Evolutionary conservation across 2,797 vertebrate genomes (phyloP).

Genomic region (Eulemur mongoz): DNA sequence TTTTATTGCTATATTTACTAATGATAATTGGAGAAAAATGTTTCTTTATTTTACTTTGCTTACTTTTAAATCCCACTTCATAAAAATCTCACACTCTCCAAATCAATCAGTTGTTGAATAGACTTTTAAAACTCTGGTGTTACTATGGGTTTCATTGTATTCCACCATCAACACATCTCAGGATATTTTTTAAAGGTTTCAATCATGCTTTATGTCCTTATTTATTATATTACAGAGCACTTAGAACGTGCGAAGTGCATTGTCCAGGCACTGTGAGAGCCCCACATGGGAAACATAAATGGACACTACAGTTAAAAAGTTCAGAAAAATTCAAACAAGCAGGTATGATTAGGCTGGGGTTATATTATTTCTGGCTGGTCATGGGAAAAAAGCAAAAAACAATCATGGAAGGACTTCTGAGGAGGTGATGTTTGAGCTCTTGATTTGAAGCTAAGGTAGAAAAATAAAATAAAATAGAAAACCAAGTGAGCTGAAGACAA

Average conservation of each 20-base stretch:
- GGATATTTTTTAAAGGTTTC: not conserved
- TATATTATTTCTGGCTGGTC: not conserved
- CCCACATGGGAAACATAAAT: not conserved
- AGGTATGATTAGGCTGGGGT: fast-evolving
- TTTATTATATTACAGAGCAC: not conserved
- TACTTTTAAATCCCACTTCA: not conserved
- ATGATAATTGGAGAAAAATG: not conserved
- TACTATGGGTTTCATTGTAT: not conserved
- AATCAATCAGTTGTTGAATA: not conserved
- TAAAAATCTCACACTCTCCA: not conserved
- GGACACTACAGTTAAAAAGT: not conserved
- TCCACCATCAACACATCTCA: not conserved
- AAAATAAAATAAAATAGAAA: not conserved
- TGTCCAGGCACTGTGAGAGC: not conserved
- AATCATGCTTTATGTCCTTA: not conserved
- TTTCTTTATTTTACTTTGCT: not conserved
- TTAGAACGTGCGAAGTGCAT: not conserved
- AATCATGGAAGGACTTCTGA: not conserved
- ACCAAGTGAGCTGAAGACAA: not conserved
- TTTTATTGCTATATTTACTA: not conserved
- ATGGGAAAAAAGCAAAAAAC: not conserved
- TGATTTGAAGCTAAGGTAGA: not conserved
- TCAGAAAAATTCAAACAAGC: not conserved
- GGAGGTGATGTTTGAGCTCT: not conserved
- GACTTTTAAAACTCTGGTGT: not conserved